Base-by-base conservation (phyloP, 2,888 invertebrate genomes). In the Lepidochitona cinerea region DNA sequence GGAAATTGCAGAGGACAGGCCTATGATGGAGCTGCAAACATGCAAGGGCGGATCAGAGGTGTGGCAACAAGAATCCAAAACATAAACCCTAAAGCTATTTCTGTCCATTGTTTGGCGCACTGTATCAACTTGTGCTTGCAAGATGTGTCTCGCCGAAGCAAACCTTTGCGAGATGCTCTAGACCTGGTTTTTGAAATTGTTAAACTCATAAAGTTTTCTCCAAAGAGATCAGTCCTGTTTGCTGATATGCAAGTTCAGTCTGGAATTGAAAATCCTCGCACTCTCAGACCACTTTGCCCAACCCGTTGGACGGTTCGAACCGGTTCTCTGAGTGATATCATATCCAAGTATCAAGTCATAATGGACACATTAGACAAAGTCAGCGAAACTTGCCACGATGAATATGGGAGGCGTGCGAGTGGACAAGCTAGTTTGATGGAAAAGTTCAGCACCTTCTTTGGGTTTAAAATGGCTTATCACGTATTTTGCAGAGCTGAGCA, bases 221-320 rank as follows among this genome's bases (percentile, higher is more conserved):
- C 76, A 33, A 78, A 76, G 37, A 69, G 76, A 59, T 41, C 70
- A 41, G n/a, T 35, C 26, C 35, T 74, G 33, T 76, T 78, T 53
- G 68, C 53, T 37, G 53, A 67, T 32, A 65, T 77, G 33, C 72
- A 74, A 67, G n/a, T n/a, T 6, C 26, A 66, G 18, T 32, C 52
- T 49, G 66, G 68, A 26, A 23, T 35, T 12, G 54, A 68, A 26
- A 49, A 37, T 14, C 41, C 70, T 64, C n/a, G 53, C 5, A 68
- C 59, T 12, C 32, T 74, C 4, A 59, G 64, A 66, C 75, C 70
- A n/a, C 54, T 78, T 33, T 78, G 78, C 68, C 78, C 72, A 33
- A 76, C 75, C 7, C 53, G 75, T 49, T 78, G 78, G 74, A 76
- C 78, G 14, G 76, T 72, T 29, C 68, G 76, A 12, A 76, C 74